These are phyloP conservation scores for Pangasianodon gigas DNA, from an alignment of 2,113 vertebrate genomes.

Conservation along the genomic window DNA sequence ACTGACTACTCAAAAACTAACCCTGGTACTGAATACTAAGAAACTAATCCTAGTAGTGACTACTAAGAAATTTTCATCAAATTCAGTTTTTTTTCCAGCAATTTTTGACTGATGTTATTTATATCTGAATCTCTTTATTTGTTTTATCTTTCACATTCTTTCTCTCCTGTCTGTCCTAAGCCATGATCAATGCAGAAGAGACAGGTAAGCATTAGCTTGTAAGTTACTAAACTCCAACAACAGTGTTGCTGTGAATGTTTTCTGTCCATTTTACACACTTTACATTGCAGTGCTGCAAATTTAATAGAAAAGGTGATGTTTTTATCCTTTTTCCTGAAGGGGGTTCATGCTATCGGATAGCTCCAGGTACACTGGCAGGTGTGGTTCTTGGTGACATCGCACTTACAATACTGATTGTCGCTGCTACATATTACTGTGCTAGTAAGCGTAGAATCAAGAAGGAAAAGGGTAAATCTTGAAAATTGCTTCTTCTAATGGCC, in stretches of 20 bases:
- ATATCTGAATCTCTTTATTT: neutral
- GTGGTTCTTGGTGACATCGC: slow-evolving; percentile 68
- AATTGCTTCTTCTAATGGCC: neutral
- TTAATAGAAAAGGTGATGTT: neutral
- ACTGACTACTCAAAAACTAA: too few species aligned
- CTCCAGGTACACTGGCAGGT: slow-evolving; percentile 65
- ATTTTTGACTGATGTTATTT: neutral
- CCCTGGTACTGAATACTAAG: too few species aligned
- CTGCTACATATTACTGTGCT: slow-evolving; percentile 67
- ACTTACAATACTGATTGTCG: slow-evolving; percentile 70
- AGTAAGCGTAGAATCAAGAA: slow-evolving; percentile 55
- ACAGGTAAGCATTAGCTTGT: slow-evolving; percentile 33
- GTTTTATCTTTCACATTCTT: neutral
- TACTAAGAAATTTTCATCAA: too few species aligned
- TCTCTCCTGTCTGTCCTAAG: slow-evolving; percentile 10
- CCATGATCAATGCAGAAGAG: slow-evolving; percentile 31
- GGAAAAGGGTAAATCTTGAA: slow-evolving; percentile 58
- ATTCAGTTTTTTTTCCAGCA: neutral
- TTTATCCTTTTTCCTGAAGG: slow-evolving; percentile 50
- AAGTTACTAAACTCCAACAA: neutral
- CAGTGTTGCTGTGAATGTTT: neutral
- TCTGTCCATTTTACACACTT: neutral
- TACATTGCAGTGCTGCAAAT: neutral
- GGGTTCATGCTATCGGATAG: slow-evolving; percentile 68
- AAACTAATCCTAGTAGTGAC: neutral